Conservation (phyloP, 2,113 vertebrate genomes). For the Tenrec ecaudatus region DNA sequence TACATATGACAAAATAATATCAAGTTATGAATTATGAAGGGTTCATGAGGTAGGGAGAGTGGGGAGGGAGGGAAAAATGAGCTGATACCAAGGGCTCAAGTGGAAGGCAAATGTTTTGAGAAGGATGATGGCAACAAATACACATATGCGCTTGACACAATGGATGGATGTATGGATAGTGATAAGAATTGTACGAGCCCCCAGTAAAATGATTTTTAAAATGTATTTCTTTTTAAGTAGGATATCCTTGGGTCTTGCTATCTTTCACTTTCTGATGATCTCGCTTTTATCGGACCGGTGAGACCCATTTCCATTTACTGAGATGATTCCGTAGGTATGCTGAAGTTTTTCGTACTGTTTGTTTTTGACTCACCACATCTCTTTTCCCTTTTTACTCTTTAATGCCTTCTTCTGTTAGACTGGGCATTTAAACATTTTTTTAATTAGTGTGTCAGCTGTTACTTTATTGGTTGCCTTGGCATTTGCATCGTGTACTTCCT, state of each 20-base stretch:
- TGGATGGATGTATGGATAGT: too few species aligned
- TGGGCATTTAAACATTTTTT: background rate
- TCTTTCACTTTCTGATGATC: background rate
- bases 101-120: too few species aligned
- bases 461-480: background rate
- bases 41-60: too few species aligned
- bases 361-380: background rate
- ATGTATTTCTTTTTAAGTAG: conserved; percentile 33
- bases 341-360: background rate
- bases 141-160: too few species aligned
- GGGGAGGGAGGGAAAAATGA: too few species aligned
- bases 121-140: too few species aligned
- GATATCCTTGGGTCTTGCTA: background rate
- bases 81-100: too few species aligned
- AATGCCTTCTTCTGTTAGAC: background rate
- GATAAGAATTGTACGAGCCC: too few species aligned
- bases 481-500: background rate
- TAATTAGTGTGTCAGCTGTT: background rate
- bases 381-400: background rate
- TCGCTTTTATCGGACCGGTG: background rate
- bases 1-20: too few species aligned
- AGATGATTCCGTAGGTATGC: background rate
- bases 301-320: background rate
- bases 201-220: too few species aligned
- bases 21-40: too few species aligned